Evolutionary conservation across 2,113 vertebrate species (phyloP).

Genomic region (Onychostruthus taczanowskii): DNA sequence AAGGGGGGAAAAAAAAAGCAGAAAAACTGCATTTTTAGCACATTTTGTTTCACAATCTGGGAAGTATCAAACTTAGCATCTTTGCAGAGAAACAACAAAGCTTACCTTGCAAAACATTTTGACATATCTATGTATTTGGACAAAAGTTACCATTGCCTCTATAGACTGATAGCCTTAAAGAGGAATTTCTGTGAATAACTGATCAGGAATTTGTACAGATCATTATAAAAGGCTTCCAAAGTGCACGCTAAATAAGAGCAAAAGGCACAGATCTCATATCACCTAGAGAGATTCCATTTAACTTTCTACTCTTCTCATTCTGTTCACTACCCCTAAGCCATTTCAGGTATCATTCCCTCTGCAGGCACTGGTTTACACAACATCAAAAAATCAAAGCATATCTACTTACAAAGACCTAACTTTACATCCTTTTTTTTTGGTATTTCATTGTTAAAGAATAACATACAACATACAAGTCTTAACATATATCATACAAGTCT

Average conservation of each 20-base stretch:
- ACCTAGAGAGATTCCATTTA: background rate
- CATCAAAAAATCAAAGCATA: background rate
- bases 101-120: background rate
- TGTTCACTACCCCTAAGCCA: accelerated
- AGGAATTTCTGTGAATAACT: background rate
- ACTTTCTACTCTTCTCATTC: background rate
- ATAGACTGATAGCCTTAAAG: background rate
- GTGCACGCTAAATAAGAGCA: background rate
- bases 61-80: background rate
- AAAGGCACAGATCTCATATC: background rate
- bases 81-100: background rate
- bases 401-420: background rate
- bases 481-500: background rate
- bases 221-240: background rate
- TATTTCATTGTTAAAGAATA: background rate
- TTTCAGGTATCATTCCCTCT: background rate
- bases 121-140: background rate
- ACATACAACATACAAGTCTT: background rate
- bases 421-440: background rate
- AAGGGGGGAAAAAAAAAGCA: background rate
- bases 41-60: background rate
- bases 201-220: background rate
- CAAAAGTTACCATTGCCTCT: background rate
- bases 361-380: background rate
- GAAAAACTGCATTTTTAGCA: background rate